A percentile compares a stretch with the other conserved stretches of the same genome.
Evolutionary conservation across 2,888 invertebrate genomes (phyloP).

Genomic region (Dichetophora obliterata): DNA sequence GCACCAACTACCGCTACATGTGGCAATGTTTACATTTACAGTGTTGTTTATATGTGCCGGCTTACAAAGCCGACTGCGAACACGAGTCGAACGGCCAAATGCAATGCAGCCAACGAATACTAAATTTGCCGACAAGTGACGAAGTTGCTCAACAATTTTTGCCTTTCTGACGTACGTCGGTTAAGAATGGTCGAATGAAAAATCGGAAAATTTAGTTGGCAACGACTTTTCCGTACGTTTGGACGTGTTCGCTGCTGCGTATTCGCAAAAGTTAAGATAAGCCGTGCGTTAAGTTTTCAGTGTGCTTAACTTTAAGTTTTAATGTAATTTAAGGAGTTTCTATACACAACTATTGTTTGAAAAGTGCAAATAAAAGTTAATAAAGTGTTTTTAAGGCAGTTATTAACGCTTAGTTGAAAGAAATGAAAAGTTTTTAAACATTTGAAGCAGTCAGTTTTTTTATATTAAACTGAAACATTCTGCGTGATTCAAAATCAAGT

Average conservation of each 20-base stretch:
- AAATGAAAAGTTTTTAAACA: no score
- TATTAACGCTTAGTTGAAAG: not conserved
- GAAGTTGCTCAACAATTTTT: conserved; percentile 19
- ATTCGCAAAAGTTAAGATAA: not conserved
- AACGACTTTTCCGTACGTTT: conserved; percentile 50
- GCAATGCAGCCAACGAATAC: conserved; percentile 22
- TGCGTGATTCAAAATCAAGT: not conserved
- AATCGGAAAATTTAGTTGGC: conserved; percentile 51
- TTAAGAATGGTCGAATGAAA: conserved; percentile 44
- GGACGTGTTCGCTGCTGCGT: conserved; percentile 45
- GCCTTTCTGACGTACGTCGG: conserved; percentile 11
- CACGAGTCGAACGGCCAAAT: conserved; percentile 10
- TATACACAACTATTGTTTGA: not conserved
- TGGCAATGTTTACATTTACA: conserved; percentile 60
- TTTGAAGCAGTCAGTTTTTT: not conserved
- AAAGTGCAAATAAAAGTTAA: not conserved
- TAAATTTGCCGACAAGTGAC: conserved; percentile 41
- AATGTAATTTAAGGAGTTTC: not conserved
- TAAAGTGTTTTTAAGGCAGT: not conserved
- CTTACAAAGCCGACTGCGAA: conserved; percentile 36
- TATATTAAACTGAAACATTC: not conserved
- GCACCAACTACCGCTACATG: conserved; percentile 19
- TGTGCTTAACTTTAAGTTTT: not conserved
- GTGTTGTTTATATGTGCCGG: conserved; percentile 53
- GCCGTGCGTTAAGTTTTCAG: not conserved